Evolutionary conservation across 2,888 invertebrate genomes (phyloP).

Genomic region (Eumerus sabulonum): DNA sequence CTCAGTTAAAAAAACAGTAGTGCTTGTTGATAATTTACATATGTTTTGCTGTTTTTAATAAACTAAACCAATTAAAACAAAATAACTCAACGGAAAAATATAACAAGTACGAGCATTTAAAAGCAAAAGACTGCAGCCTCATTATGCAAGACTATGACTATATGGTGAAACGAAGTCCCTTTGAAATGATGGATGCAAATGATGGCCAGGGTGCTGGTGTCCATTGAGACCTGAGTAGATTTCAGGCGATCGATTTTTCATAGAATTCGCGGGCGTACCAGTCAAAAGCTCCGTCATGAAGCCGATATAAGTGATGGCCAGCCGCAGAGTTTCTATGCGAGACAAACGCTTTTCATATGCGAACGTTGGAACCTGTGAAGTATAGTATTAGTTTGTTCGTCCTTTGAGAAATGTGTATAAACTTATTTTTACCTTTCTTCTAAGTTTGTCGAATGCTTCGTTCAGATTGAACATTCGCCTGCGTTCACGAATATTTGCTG

Average conservation of each 20-base stretch:
- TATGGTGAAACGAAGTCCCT: slow-evolving; percentile 78
- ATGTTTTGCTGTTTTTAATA: neutral
- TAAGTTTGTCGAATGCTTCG: slow-evolving; percentile 95
- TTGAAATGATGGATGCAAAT: slow-evolving; percentile 77
- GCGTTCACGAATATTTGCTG: slow-evolving; percentile 95
- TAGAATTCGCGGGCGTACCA: slow-evolving; percentile 81
- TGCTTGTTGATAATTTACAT: too few species aligned
- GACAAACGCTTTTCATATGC: slow-evolving; percentile 97
- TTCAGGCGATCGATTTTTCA: slow-evolving; percentile 75
- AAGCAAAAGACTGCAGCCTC: neutral
- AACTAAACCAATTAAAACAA: slow-evolving; percentile 44
- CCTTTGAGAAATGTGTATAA: neutral
- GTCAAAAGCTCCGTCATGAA: slow-evolving; percentile 96
- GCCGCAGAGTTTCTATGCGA: slow-evolving; percentile 94
- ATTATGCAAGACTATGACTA: slow-evolving; percentile 76
- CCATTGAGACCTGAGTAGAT: slow-evolving; percentile 77
- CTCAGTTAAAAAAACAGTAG: too few species aligned
- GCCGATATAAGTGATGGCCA: slow-evolving; percentile 97
- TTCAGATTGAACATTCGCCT: slow-evolving; percentile 97
- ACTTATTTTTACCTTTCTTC: slow-evolving; percentile 86
- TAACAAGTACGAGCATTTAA: slow-evolving; percentile 61
- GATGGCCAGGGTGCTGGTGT: slow-evolving; percentile 76
- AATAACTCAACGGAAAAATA: slow-evolving; percentile 59
- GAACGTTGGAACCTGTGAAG: slow-evolving; percentile 90
- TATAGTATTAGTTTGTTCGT: neutral